Base-by-base conservation (phyloP, 2,797 vertebrate species). In the Spea hammondii region DNA sequence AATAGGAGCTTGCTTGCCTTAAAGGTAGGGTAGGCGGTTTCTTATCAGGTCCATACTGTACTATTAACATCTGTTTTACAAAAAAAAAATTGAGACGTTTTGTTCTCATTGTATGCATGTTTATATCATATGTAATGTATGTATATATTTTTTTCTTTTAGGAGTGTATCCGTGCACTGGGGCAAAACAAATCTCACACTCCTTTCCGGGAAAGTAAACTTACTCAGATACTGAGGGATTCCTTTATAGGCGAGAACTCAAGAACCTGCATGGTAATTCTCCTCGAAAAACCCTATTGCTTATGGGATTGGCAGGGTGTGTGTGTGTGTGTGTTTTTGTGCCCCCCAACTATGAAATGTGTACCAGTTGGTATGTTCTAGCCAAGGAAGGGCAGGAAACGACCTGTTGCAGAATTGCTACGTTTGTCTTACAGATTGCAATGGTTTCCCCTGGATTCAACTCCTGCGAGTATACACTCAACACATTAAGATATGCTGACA, bases 391-490 rank as follows among this genome's bases (percentile, higher is more conserved):
- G 2, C 11, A 3, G 2, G 7, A 12, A 54, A 54, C 2, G 11
- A 54, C 51, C 51, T 12, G 1, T 54, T 54, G 32, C 32, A 32
- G 32, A 32, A 32, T 32, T 32, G 1, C 32, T 32, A 32, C 32
- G 4, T 71, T 45, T 57, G 6, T 8, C 83, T 88, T 86, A 59
- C 87, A 99, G 97, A 99, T 99, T 84, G 95, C 98, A 8, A 98
- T 98, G 97, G 95, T 99, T 84, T 98, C 98, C 60, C 98, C 98
- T 4, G 94, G 96, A 76, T 96, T 99, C 93, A 85, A 84, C 80
- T 99, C 96, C 6, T 98, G 97, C 84, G 97, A 99, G 84, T 98
- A 99, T 74, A 96, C 97, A 5, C 91, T 99, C 86, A 99, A 99
- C 86, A 99, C 98, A 0, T 89, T 99, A 79, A 93, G 97, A 86